Evolutionary conservation across 2,888 invertebrate species (phyloP).

Genomic region (Busseola fusca): DNA sequence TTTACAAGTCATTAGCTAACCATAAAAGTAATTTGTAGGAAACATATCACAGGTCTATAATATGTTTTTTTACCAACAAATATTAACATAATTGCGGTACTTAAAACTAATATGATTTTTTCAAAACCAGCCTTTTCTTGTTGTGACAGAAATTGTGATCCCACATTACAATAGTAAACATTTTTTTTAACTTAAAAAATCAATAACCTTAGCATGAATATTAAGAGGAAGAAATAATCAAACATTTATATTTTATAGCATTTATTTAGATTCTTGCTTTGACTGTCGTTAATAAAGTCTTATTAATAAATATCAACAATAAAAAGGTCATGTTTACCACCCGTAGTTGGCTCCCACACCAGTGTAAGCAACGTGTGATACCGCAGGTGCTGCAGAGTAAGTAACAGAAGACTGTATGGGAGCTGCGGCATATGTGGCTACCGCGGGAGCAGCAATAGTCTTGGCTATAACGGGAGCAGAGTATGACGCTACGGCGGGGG

Average conservation of each 20-base stretch:
- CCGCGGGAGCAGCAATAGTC: constrained; percentile 77
- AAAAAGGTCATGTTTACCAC: constrained; percentile 73
- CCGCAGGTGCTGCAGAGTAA: constrained; percentile 89
- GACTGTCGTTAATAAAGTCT: constrained; percentile 17
- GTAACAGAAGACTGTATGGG: constrained; percentile 76
- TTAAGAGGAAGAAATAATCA: not conserved
- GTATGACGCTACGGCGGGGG: constrained; percentile 16
- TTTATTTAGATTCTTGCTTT: constrained; percentile 31
- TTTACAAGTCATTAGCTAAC: not conserved
- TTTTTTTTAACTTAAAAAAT: not conserved
- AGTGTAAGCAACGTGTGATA: constrained; percentile 90
- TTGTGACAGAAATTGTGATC: too few relatives aligned
- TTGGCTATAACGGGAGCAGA: constrained; percentile 68
- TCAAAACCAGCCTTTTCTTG: not conserved
- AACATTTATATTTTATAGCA: not conserved
- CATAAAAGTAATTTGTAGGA: not conserved
- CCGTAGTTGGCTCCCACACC: constrained; percentile 88
- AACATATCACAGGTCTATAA: not conserved
- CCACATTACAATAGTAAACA: not conserved
- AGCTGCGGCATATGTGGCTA: constrained; percentile 75
- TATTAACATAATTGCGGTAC: not conserved
- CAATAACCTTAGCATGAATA: not conserved
- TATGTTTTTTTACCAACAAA: not conserved
- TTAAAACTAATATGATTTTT: not conserved
- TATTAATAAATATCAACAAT: constrained; percentile 50